Base-by-base conservation (phyloP, 1,140 invertebrate species). In the Globodera rostochiensis region DNA sequence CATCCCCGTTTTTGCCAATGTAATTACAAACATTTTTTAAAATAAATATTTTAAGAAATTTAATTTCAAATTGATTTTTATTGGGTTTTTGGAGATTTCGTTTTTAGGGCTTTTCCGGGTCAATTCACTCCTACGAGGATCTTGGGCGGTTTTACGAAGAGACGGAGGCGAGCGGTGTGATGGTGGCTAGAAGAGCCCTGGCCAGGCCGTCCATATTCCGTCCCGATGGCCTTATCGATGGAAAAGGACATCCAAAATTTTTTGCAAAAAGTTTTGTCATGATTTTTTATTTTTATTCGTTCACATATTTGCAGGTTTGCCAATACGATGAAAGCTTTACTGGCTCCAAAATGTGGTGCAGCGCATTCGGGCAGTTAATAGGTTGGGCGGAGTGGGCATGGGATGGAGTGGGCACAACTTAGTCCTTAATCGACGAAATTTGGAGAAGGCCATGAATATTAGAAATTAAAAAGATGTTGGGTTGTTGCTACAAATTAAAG, bases 1-100 rank as follows among this genome's bases (percentile, higher is more conserved):
- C 21, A 95, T 98, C 90, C 97, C 97, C 73, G 94, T 99, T 3
- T 98, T 99, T 90, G 96, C 96, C 15, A 98, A 97, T 94, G 95
- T 91, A 25, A 25, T 25, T 53, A 53, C 53, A 77, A 75, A 7
- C 0, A 57, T 67, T 36, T 53, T 80, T 84, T 11, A 79, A 45
- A 9, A 21, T 5, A 21, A 46, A n/a, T 80, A 66, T 46, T 36
- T 19, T 5, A 15, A 79, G 46, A 75, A 13, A 81, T 80, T 82
- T 79, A 84, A 87, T 83, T 84, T 81, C 13, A 53, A 11, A 13
- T 11, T 53, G 50, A 6, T 53, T 53, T 53, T 53, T 4, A 4
- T 53, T 0, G n/a, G 8, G 3, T 90, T 91, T 92, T 86, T 80
- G 21, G 89, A 96, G 95, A 92, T 53, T 53, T 53, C 13, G 13